Base-by-base conservation (phyloP, 2,113 vertebrate species). In the Catharus minimus region DNA sequence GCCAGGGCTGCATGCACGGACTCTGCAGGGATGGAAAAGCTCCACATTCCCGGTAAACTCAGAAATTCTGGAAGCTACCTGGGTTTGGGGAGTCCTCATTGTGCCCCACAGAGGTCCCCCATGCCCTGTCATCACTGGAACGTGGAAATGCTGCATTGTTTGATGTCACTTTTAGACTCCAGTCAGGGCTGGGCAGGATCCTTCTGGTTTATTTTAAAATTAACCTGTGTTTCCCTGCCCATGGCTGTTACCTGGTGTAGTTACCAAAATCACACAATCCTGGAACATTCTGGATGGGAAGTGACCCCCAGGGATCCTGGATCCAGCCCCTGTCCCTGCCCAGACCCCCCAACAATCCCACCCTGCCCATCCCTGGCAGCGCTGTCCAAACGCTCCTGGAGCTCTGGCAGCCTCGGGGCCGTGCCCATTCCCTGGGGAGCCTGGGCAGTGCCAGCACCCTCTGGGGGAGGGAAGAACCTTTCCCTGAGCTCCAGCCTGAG, bases 211-310 rank as follows among this genome's bases (percentile, higher is more conserved):
- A 30, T 21, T 60, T 30, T 19, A 11, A 75, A 74, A 71, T 24
- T 36, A 67, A 17, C 5, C 20, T 15, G 2, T 13, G 21, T 68
- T 50, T 77, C 52, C 33, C 50, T 81, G 20, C 15, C 39, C 8
- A 1, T 2, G 8, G 20, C 32, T 66, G 19, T 28, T 50, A 60
- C 21, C 23, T 0, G 1, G 2, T 47, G 49, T 16, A 30, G 17
- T 64, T 43, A n/a, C 20, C 19, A 75, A 64, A 81, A 61, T 41
- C 56, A 24, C 28, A 73, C 30, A 86, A 18, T n/a, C 58, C 28
- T 30, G 39, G 38, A 30, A 53, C 60, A 0, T 18, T n/a, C 23
- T 53, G 28, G 39, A 39, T 0, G 0, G 76, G 23, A 18, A 41
- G 15, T 19, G 7, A 24, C 20, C 23, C n/a, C 0, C 23, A 2